Base-by-base conservation (phyloP, 2,113 vertebrate species). In the Taurulus bubalis region DNA sequence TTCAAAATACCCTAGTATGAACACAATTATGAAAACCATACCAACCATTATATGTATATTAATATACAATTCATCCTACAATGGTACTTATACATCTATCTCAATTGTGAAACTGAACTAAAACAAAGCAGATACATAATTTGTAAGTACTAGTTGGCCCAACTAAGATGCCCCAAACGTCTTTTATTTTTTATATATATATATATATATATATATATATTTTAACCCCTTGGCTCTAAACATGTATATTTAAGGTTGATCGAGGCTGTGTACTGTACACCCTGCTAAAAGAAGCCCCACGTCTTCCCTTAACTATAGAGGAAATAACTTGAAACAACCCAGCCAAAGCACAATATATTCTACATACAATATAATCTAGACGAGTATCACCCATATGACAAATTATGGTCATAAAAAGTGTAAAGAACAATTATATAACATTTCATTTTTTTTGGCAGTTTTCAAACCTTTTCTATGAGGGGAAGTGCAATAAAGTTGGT, bases 401-500 rank as follows among this genome's bases (percentile, higher is more conserved):
- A 14, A 16, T 40, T 18, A 42, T 53, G n/a, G 45, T 78, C 22
- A 42, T 49, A 12, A 45, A 58, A 82, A 56, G 2, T 69, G 56
- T 63, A 26, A 81, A 40, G n/a, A 62, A 14, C 26, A 28, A 20
- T 51, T 12, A 53, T 32, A 9, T 34, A 73, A 38, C 63, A 30
- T 55, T 55, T 22, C 1, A 60, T 79, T 77, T 78, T 24, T n/a
- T 69, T 24, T 72, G 6, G 18, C 3, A 16, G 6, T 3, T 42
- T 68, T 56, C 38, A 74, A 34, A 34, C 40, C 26, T 77, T 63
- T 71, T 32, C 24, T 51, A 47, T 34, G 28, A 75, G 38, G 38
- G 42, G 28, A 67, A 70, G 80, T 88, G 88, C 88, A 91, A 83
- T 84, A 85, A 85, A 3, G 32, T 71, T 58, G 74, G 71, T 32